Conservation (phyloP, 1,140 invertebrate genomes). For the Drosophila sulfurigaster region DNA sequence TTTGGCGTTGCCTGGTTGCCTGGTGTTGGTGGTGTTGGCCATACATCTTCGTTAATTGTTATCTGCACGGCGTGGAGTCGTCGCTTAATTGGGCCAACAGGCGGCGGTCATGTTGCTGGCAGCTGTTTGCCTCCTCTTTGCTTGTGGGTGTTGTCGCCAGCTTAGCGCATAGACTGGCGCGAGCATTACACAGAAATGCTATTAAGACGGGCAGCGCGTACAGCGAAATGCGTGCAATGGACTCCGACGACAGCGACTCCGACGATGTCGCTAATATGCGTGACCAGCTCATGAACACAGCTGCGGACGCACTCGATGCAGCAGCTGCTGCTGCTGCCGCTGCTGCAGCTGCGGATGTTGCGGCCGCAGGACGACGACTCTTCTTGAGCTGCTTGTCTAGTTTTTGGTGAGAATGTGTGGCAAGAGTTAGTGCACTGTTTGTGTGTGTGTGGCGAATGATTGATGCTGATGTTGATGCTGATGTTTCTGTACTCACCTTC, state of each 20-base stretch:
- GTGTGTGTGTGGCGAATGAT: conserved; percentile 49
- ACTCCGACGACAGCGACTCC: conserved; percentile 41
- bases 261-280: conserved; percentile 67
- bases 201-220: conserved; percentile 80
- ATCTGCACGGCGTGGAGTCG: conserved; percentile 57
- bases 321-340: conserved; percentile 55
- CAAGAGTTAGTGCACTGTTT: conserved; percentile 41
- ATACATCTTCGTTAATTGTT: conserved; percentile 75
- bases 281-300: conserved; percentile 52
- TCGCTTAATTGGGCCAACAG: conserved; percentile 71
- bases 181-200: conserved; percentile 75
- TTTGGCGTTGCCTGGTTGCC: conserved; percentile 19
- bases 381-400: conserved; percentile 76
- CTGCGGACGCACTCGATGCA: conserved; percentile 40
- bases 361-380: conserved; percentile 72
- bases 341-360: conserved; percentile 65
- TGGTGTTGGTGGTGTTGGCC: conserved; percentile 10
- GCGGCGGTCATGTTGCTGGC: conserved; percentile 42
- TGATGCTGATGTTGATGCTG: conserved; percentile 56
- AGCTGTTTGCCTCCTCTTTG: conserved; percentile 23
- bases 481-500: conserved; percentile 64
- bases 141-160: conserved; percentile 23
- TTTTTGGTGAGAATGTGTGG: conserved; percentile 18
- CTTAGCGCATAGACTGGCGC: conserved; percentile 31
- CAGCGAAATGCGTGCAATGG: conserved; percentile 78